Evolutionary conservation across 2,797 vertebrate genomes (phyloP), one percentile per base, ranked within the genome.

Genomic region (Siniperca obscura): DNA sequence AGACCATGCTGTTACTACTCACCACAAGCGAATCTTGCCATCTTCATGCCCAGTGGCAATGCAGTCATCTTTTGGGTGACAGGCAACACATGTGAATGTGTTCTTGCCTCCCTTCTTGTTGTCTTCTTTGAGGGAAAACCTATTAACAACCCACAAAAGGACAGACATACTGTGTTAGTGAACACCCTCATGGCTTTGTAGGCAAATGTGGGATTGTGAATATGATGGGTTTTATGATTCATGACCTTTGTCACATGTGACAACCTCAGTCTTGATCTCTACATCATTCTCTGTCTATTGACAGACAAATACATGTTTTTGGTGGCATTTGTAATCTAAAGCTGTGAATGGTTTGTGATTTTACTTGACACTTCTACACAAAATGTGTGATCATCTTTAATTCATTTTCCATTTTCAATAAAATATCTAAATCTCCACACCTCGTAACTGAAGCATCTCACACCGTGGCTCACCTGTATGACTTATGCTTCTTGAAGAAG

Each of bases 1-100:
- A 62, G 30, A 13, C 5, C 42, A 3, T 0, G 38, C 2, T 5
- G 30, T 44, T 21, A 0, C 10, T 11, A 13, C 97, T 83, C 90
- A 99, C 98, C 98, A 99, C 61, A 99, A 88, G 13, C 98, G 96
- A 52, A 99, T 99, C 91, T 97, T 98, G 59, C 98, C 98, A 36
- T 99, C 97, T 40, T 94, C 91, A 2, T 99, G 98, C 27, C 98
- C 98, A 0, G 97, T 97, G 44, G 98, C 97, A 1, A 99, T 97
- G 90, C 97, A 99, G 67, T 99, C 98, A 21, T 99, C 97, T 0
- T 89, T 95, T 0, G 98, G 98, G 88, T 99, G 97, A 86, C 98
- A 98, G 7, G 95, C 81, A 0, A 98, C n/a, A 1, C 98, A 99
- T 0, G 93, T 97, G 76, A 99, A 98, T 0, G 61, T 78, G 81